These are phyloP conservation scores for Tonatia bakeri DNA, from an alignment of 2,113 vertebrate genomes.

Conservation along the genomic window DNA sequence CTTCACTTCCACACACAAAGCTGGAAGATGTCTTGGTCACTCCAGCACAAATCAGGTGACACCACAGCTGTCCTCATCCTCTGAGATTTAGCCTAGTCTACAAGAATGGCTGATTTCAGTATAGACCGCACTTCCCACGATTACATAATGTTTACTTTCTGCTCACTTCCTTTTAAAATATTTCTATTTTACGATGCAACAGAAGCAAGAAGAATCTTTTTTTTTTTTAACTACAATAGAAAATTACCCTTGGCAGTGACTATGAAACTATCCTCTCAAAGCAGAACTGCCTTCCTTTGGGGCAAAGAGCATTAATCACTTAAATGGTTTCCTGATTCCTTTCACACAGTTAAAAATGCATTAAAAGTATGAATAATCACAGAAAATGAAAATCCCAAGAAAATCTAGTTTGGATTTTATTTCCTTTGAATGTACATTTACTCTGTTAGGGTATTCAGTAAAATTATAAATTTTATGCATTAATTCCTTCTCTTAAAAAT, in stretches of 20 bases:
- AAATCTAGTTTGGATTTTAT: neutral
- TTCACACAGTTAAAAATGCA: slow-evolving; percentile 38
- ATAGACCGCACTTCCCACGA: neutral
- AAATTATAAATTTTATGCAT: neutral
- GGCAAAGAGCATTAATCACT: slow-evolving; percentile 23
- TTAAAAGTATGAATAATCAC: neutral
- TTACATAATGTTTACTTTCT: neutral
- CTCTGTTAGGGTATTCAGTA: neutral
- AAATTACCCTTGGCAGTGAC: neutral
- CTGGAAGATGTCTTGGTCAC: neutral
- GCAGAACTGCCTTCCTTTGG: neutral
- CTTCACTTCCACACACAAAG: neutral
- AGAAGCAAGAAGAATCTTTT: neutral
- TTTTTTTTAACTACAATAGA: neutral
- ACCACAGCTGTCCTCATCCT: neutral
- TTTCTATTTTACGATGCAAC: neutral
- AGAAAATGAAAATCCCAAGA: slow-evolving; percentile 18
- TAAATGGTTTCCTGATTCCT: neutral
- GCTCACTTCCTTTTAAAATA: neutral
- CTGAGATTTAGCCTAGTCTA: neutral
- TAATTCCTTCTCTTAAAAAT: slow-evolving; percentile 8
- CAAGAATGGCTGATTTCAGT: neutral
- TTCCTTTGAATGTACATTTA: neutral
- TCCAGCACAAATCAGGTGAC: neutral
- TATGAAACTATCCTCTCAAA: neutral